Evolutionary conservation across 2,888 invertebrate species (phyloP), one percentile per base, ranked within the genome.

Genomic region (Sceliomorpha sp.): DNA sequence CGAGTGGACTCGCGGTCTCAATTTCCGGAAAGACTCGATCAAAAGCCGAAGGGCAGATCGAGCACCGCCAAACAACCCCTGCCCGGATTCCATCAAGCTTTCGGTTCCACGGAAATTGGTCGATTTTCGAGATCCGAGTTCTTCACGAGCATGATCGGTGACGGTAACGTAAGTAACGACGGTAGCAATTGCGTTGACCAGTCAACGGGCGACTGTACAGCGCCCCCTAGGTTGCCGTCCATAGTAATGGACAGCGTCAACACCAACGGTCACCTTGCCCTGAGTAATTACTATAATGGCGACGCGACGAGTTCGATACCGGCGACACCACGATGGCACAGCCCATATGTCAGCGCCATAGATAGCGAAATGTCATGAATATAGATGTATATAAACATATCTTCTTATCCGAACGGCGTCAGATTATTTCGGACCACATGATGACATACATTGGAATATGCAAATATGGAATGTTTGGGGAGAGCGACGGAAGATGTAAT

Each of bases 91-190:
- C 94, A 95, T 84, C 95, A 95, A 89, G 95, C 95, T 0, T 95
- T 95, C 84, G 95, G 95, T 15, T 94, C 95, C 17, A 95, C 95
- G 14, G 95, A 95, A 88, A 94, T 95, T 72, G 95, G 95, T n/a
- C 92, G 94, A 72, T 95, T 95, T 78, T 93, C 94, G 3, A 86
- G 89, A 63, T 88, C 89, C 20, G 94, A 94, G 80, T 93, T 92
- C 47, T 94, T 93, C 84, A 91, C 91, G 64, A 91, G 91, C 70
- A 89, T 91, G 70, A 91, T 91, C 77, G 89, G 89, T 20, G 90
- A 89, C 12, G 66, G 59, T 73, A 80, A 73, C 47, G 90, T 90
- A 63, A 89, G 78, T 77, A 80, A 70, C 50, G 70, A 70, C 58
- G 70, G 62, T 7, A 70, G 67, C 29, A 72, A 48, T 42, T 47